phyloP scores from a whole-genome alignment of 2,113 vertebrate genomes.

The Scomber scombrus region DNA sequence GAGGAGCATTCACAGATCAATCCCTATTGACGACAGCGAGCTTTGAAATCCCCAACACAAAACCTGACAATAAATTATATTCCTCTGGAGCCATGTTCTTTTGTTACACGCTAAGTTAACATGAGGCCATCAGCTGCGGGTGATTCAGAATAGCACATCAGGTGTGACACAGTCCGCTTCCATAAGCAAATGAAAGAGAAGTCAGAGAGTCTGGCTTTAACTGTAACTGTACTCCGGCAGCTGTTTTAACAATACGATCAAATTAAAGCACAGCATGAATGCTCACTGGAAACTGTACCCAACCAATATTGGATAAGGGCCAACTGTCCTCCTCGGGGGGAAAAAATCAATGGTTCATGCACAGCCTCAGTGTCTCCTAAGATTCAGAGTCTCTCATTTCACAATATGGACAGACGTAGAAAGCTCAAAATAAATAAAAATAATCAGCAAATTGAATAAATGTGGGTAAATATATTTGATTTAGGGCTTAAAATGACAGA shows the following conservation, averaged over 20 bases:
- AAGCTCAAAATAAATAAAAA: constrained; percentile 39
- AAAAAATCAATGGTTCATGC: constrained; percentile 51
- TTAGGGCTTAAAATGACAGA: constrained; percentile 57
- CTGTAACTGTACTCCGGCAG: constrained; percentile 25
- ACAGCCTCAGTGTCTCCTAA: constrained; percentile 12
- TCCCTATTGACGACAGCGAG: background rate
- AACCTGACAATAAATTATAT: constrained; percentile 37
- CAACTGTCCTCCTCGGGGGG: constrained; percentile 30
- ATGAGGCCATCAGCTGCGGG: constrained; percentile 47
- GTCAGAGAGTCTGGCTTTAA: constrained; percentile 40
- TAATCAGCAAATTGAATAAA: constrained; percentile 58
- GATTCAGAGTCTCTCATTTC: constrained; percentile 29
- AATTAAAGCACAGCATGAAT: constrained; percentile 62
- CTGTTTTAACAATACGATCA: constrained; percentile 61
- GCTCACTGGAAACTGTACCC: constrained; percentile 66
- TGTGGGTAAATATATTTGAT: constrained; percentile 56
- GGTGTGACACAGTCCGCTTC: constrained; percentile 49
- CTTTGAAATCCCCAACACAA: background rate
- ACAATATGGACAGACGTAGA: constrained; percentile 20
- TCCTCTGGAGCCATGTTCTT: background rate
- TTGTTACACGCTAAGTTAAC: constrained; percentile 28
- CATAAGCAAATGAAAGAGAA: constrained; percentile 56
- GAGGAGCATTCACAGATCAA: constrained; percentile 43
- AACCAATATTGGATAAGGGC: constrained; percentile 55
- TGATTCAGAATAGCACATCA: constrained; percentile 61